These are phyloP conservation scores for Lepus timidus DNA, from an alignment of 2,113 vertebrate genomes.

Conservation along the genomic window DNA sequence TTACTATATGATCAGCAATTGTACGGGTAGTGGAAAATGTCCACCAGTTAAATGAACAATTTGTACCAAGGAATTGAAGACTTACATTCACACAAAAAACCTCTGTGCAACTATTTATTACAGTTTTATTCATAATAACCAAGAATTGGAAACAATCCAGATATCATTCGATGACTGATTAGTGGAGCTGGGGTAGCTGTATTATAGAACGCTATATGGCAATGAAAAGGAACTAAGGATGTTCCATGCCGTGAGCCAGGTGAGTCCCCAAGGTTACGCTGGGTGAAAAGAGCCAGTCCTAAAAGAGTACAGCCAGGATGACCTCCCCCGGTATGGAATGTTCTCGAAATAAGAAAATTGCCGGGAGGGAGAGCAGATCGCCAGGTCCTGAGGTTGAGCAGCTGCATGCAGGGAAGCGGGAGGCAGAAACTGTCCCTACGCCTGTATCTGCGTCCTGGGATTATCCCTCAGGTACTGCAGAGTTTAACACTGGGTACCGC, in stretches of 20 bases:
- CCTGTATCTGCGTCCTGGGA: no score
- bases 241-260: no score
- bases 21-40: neutral
- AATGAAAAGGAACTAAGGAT: neutral
- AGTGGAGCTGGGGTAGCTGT: neutral
- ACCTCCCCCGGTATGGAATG: neutral
- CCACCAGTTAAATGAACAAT: neutral
- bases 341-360: neutral
- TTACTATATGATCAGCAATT: neutral
- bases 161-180: neutral
- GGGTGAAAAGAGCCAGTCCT: neutral
- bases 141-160: neutral
- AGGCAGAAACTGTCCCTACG: no score
- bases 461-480: neutral
- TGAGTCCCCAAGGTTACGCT: neutral
- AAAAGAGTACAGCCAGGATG: neutral
- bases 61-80: neutral
- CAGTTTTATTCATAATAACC: neutral
- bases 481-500: neutral
- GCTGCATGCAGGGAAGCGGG: accelerated
- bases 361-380: neutral
- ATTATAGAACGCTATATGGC: neutral
- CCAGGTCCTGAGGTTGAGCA: neutral
- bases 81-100: neutral
- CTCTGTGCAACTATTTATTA: neutral